phyloP scores from a whole-genome alignment of 2,888 invertebrate species.

The Chymomyza caudatula region DNA sequence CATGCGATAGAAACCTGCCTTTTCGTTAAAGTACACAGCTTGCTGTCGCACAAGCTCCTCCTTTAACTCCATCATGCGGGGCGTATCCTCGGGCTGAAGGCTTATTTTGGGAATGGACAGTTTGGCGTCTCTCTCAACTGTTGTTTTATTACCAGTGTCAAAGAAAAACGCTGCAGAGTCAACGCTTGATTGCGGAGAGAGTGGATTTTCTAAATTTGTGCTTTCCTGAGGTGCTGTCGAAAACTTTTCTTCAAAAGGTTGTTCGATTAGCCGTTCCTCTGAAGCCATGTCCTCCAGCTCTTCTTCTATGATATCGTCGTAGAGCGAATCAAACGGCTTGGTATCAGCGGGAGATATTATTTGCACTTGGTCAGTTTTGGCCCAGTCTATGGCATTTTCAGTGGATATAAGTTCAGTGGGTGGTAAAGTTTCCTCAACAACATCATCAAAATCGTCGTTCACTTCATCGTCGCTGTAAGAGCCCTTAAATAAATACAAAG shows the following conservation, averaged over 20 bases:
- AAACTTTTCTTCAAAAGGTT: not conserved
- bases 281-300: not conserved
- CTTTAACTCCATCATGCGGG: slow-evolving; percentile 35
- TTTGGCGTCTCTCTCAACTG: not conserved
- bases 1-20: slow-evolving; percentile 70
- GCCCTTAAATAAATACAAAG: not conserved
- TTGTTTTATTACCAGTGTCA: not conserved
- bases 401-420: not conserved
- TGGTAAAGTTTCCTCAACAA: not conserved
- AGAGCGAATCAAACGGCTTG: slow-evolving; percentile 11
- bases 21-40: slow-evolving; percentile 67
- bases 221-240: not conserved
- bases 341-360: not conserved
- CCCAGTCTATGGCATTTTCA: not conserved
- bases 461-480: not conserved
- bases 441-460: not conserved
- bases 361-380: not conserved
- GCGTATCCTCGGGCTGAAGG: slow-evolving; percentile 42
- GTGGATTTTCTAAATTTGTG: slow-evolving; percentile 29
- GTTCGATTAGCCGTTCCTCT: not conserved
- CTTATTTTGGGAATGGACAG: slow-evolving; percentile 11
- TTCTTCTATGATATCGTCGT: slow-evolving; percentile 30
- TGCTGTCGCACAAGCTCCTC: slow-evolving; percentile 67
- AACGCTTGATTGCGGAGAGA: slow-evolving; percentile 45
- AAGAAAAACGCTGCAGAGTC: slow-evolving; percentile 10